These are phyloP conservation scores for Dendrolimus pini DNA, from an alignment of 2,888 invertebrate genomes.

Conservation along the genomic window DNA sequence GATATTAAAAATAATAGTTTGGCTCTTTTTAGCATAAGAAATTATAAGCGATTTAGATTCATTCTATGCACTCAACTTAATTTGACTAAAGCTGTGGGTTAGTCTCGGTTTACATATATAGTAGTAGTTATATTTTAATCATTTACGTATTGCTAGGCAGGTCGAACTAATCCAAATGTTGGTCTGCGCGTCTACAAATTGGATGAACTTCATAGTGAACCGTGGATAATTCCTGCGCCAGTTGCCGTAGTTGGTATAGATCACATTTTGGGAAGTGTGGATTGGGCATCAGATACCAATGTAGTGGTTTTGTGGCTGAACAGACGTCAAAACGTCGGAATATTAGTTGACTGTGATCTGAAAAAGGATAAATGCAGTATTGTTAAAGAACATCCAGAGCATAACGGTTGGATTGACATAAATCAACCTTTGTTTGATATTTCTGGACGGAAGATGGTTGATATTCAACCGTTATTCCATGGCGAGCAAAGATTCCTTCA, in stretches of 20 bases:
- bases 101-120: no score
- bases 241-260: slow-evolving; percentile 75
- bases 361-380: slow-evolving; percentile 53
- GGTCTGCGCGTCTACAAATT: slow-evolving; percentile 79
- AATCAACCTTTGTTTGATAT: slow-evolving; percentile 70
- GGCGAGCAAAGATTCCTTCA: slow-evolving; percentile 65
- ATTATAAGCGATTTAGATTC: no score
- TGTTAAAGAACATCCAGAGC: slow-evolving; percentile 64
- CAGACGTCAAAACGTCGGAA: slow-evolving; percentile 85
- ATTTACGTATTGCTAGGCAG: slow-evolving; percentile 70
- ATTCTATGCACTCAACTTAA: no score
- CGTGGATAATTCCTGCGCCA: slow-evolving; percentile 69
- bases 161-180: slow-evolving; percentile 84
- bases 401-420: slow-evolving; percentile 83
- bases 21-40: no score
- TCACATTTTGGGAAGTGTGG: slow-evolving; percentile 81
- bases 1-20: no score
- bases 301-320: slow-evolving; percentile 89
- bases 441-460: slow-evolving; percentile 60
- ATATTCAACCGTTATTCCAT: slow-evolving; percentile 45
- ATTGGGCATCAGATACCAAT: slow-evolving; percentile 83
- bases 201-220: slow-evolving; percentile 32
- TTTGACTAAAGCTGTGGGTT: no score
- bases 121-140: neutral
- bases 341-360: slow-evolving; percentile 77